Base-by-base conservation (phyloP, 2,888 invertebrate species). In the Acanthococcus lagerstroemiae region DNA sequence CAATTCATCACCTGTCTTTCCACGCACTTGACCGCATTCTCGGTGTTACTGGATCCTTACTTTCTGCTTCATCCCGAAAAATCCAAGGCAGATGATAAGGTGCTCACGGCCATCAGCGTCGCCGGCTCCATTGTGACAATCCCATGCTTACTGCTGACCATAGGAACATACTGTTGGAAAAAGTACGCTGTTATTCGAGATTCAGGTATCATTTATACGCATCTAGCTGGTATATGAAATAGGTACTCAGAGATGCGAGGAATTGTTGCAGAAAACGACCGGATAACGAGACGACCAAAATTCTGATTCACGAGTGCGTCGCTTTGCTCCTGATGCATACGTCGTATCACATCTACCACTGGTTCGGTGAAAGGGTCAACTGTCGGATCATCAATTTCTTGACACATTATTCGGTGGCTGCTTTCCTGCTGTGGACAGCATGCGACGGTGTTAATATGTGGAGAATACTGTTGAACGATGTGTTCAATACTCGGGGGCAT, bases 381-480 rank as follows among this genome's bases (percentile, higher is more conserved):
- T 63, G 63, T 37, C 50, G 50, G 54, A 3, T 63, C 22, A 52
- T 54, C 6, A 63, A 63, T 44, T 52, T 63, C 25, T n/a, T 63
- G 1, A 21, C 52, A 6, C 63, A 63, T 25, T 63, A 63, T 19
- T 50, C 30, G 21, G 63, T 30, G 22, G 24, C 52, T 12, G 21
- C 63, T 9, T 7, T 37, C 1, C 37, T 63, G 25, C 22, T 63
- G 7, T 63, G 63, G 63, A 54, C 54, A n/a, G 54, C 63, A n/a
- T 48, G 30, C 21, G 63, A 63, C 24, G 63, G 63, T 4, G 44
- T 63, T 27, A 63, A 63, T 63, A 63, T 63, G 63, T 63, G 63
- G 63, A 26, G 63, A 44, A 63, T 52, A 52, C 17, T 63, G n/a
- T 63, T 63, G 5, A 24, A 27, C 6, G 63, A 63, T 54, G 30